phyloP scores from a whole-genome alignment of 2,888 invertebrate genomes.

The Muschampia plurimacula region DNA sequence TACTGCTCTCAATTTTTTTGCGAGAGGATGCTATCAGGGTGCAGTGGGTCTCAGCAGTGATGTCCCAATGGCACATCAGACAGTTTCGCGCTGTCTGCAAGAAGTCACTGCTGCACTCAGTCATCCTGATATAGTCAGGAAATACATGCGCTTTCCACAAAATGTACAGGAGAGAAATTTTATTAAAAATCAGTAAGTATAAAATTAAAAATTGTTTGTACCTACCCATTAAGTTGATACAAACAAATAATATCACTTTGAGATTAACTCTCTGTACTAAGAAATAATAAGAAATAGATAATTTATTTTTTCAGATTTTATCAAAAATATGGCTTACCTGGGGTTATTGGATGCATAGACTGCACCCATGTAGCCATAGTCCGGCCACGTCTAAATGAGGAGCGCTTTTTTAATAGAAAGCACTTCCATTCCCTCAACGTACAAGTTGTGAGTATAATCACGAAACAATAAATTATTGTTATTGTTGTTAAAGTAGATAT shows the following conservation, averaged over 20 bases:
- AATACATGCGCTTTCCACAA: constrained; percentile 11
- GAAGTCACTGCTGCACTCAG: constrained; percentile 19
- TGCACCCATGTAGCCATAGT: constrained; percentile 31
- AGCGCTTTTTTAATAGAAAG: constrained; percentile 42
- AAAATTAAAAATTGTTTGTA: not conserved
- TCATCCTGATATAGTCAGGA: not conserved
- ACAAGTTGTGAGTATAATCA: constrained; percentile 41
- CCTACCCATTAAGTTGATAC: too few species aligned
- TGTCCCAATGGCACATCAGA: constrained; percentile 17
- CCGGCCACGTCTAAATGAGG: constrained; percentile 25
- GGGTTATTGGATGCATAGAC: constrained; percentile 38
- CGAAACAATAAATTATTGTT: too few species aligned
- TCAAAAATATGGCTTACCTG: constrained; percentile 13
- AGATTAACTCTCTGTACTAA: too few species aligned
- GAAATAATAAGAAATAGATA: not conserved
- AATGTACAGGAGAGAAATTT: not conserved
- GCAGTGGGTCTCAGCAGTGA: constrained; percentile 10
- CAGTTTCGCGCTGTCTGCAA: constrained; percentile 14
- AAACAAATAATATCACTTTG: too few species aligned
- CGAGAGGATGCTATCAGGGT: constrained; percentile 21
- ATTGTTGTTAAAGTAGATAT: too few species aligned
- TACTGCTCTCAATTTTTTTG: constrained; percentile 15
- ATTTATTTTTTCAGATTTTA: constrained; percentile 13
- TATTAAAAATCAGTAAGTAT: not conserved
- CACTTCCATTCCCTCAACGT: constrained; percentile 46